Evolutionary conservation across 2,797 vertebrate genomes (phyloP).

Genomic region (Crocodylus rhombifer): DNA sequence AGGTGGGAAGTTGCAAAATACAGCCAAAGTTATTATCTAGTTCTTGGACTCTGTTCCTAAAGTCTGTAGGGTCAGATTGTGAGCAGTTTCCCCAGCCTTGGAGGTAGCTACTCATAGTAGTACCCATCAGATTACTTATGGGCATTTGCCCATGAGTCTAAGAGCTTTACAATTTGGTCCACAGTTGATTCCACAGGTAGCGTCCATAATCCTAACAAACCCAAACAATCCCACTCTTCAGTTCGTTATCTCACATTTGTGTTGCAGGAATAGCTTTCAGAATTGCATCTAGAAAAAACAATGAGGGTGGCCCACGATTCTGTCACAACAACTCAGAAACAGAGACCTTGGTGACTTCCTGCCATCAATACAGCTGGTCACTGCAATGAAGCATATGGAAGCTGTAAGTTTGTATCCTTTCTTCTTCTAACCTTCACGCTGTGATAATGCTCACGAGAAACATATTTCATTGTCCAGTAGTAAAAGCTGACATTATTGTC

Average conservation of each 20-base stretch:
- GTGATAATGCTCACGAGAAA: conserved; percentile 11
- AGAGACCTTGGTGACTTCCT: background rate
- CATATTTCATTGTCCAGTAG: conserved; percentile 37
- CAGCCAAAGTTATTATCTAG: background rate
- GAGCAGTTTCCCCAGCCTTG: background rate
- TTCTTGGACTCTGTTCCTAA: background rate
- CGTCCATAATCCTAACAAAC: background rate
- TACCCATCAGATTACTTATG: too few species aligned
- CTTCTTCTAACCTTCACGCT: conserved; percentile 9
- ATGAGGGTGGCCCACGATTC: background rate
- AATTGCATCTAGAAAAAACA: background rate
- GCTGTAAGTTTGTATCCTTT: conserved; percentile 13
- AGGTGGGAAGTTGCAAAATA: background rate
- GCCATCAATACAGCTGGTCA: conserved; percentile 36
- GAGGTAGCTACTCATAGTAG: too few species aligned
- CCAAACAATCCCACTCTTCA: background rate
- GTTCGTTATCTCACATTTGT: background rate
- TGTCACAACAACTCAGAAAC: background rate
- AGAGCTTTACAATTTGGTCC: too few species aligned
- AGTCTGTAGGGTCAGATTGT: rapidly evolving
- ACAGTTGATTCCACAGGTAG: too few species aligned
- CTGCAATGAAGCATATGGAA: conserved; percentile 23
- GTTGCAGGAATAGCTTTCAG: background rate
- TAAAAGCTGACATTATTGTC: conserved; percentile 27
- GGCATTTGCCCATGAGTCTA: too few species aligned